Evolutionary conservation across 2,888 invertebrate genomes (phyloP).

Genomic region (Oscheius sp.): DNA sequence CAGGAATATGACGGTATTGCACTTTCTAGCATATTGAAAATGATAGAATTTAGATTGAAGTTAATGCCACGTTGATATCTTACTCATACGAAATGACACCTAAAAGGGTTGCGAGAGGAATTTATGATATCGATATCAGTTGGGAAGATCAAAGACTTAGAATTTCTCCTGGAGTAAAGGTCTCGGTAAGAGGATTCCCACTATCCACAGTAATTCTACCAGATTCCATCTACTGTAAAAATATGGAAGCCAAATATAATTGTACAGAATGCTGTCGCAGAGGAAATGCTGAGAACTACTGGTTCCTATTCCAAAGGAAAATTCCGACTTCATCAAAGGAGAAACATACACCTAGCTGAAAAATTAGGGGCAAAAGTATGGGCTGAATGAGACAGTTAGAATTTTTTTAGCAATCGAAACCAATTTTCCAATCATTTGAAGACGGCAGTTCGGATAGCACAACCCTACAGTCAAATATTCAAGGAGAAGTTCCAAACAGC

Average conservation of each 20-base stretch:
- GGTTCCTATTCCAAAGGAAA: conserved; percentile 21
- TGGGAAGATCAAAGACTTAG: conserved; percentile 16
- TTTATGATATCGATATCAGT: conserved; percentile 2
- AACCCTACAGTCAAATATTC: background rate
- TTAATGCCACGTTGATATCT: conserved; percentile 1
- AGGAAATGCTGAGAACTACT: background rate
- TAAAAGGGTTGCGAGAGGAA: background rate
- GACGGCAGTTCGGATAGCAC: conserved; percentile 17
- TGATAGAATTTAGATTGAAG: conserved; percentile 1
- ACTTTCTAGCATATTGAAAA: background rate
- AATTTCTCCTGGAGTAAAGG: conserved; percentile 11
- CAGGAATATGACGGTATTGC: conserved; percentile 22
- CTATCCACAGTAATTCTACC: background rate
- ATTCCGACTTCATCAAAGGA: background rate
- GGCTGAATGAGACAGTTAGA: background rate
- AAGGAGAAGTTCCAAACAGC: background rate
- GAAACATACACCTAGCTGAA: background rate
- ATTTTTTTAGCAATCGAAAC: conserved; percentile 8
- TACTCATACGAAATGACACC: background rate
- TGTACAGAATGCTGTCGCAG: conserved; percentile 13
- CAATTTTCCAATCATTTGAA: conserved; percentile 11
- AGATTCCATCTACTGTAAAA: conserved; percentile 18
- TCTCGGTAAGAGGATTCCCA: background rate
- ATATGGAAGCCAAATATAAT: conserved; percentile 17
- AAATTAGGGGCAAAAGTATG: background rate